Conservation (phyloP, 2,888 invertebrate species). For the Dryobotodes eremita region DNA sequence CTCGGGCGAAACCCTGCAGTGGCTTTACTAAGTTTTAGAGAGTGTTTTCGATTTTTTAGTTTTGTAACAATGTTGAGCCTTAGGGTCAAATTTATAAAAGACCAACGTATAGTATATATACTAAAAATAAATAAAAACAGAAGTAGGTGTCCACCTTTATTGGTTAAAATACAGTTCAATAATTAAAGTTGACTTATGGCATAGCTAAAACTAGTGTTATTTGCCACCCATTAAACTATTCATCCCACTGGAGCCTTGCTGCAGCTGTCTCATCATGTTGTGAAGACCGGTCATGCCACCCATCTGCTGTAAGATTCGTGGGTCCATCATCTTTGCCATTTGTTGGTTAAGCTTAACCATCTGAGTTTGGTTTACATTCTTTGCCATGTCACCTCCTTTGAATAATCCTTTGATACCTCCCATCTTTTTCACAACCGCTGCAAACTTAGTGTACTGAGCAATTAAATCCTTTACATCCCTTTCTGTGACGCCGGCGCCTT, state of each 20-base stretch:
- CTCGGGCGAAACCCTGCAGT: not conserved
- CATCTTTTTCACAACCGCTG: constrained; percentile 99
- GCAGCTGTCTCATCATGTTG: constrained; percentile 99
- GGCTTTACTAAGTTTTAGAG: not conserved
- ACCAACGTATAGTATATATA: not conserved
- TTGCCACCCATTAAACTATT: constrained; percentile 92
- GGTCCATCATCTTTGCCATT: constrained; percentile 99
- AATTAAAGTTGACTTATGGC: constrained; percentile 60
- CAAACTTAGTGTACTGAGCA: constrained; percentile 99
- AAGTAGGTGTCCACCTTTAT: constrained; percentile 60
- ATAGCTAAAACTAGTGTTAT: constrained; percentile 78
- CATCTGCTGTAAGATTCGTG: constrained; percentile 98
- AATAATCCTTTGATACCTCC: constrained; percentile 99
- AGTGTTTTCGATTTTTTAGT: not conserved
- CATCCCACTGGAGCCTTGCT: constrained; percentile 92
- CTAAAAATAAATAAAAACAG: constrained; percentile 15
- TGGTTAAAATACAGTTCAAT: constrained; percentile 68
- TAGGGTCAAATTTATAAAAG: not conserved
- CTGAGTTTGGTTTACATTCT: constrained; percentile 99
- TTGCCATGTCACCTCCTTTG: constrained; percentile 99
- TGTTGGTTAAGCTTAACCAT: constrained; percentile 99
- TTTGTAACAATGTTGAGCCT: not conserved
- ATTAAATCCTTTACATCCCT: constrained; percentile 99
- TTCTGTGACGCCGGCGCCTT: constrained; percentile 98
- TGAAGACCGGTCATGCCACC: constrained; percentile 99